These are phyloP conservation scores for Chymomyza amoena DNA, from an alignment of 2,888 invertebrate species.

Conservation along the genomic window DNA sequence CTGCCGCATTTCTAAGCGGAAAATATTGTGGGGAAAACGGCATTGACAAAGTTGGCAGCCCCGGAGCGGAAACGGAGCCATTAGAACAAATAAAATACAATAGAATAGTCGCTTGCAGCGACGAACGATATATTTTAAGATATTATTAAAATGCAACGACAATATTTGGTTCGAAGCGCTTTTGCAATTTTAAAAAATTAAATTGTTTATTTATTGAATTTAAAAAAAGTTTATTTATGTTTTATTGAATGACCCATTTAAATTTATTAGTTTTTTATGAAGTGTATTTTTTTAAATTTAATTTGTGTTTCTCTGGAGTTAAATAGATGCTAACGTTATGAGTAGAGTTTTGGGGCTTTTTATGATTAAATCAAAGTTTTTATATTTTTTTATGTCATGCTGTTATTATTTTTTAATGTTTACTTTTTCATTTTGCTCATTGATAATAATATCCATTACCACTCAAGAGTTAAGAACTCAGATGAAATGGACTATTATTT, in stretches of 20 bases:
- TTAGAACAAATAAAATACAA: slow-evolving; percentile 45
- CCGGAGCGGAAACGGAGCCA: not conserved
- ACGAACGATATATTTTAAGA: slow-evolving; percentile 14
- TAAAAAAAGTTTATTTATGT: slow-evolving; percentile 8
- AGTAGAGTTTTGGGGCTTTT: too few species aligned
- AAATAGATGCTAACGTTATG: too few species aligned
- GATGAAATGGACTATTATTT: too few species aligned
- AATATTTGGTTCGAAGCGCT: not conserved
- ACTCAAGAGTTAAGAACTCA: too few species aligned
- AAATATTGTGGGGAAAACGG: slow-evolving; percentile 12
- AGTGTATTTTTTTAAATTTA: too few species aligned
- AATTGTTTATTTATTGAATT: not conserved
- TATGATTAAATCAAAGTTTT: too few species aligned
- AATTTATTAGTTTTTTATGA: too few species aligned
- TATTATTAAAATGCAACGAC: not conserved
- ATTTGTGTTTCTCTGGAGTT: too few species aligned
- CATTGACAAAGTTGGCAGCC: slow-evolving; percentile 29
- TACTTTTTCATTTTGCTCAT: too few species aligned
- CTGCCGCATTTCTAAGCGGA: not conserved
- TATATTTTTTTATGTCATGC: too few species aligned
- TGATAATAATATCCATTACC: too few species aligned
- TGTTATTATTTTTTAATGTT: too few species aligned
- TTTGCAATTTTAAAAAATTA: not conserved
- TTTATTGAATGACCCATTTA: not conserved
- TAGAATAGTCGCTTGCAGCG: slow-evolving; percentile 48